Conservation (phyloP, 2,797 vertebrate genomes). For the Apogon hyalosoma region DNA sequence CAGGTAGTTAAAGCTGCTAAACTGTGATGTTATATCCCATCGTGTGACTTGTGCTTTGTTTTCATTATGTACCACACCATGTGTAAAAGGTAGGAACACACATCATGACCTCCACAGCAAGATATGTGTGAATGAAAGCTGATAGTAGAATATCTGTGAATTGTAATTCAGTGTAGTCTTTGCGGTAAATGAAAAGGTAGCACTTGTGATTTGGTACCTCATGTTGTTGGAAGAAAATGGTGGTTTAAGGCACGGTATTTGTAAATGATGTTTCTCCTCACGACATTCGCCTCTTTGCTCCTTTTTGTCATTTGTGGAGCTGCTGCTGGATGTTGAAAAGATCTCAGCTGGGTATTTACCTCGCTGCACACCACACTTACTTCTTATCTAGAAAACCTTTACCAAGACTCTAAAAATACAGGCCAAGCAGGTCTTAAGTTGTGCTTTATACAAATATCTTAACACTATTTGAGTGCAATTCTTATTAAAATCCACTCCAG, state of each 20-base stretch:
- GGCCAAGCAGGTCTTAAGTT: not conserved
- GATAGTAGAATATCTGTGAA: slow-evolving; percentile 61
- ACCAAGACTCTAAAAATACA: too few relatives aligned
- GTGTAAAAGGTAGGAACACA: slow-evolving; percentile 36
- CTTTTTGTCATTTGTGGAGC: not conserved
- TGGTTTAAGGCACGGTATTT: slow-evolving; percentile 4
- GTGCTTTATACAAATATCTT: not conserved
- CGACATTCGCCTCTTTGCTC: not conserved
- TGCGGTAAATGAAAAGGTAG: slow-evolving; percentile 53
- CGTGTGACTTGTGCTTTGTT: slow-evolving; percentile 59
- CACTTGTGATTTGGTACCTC: slow-evolving; percentile 61
- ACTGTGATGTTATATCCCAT: slow-evolving; percentile 62
- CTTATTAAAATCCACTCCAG: not conserved
- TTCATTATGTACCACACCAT: slow-evolving; percentile 24
- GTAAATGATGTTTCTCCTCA: too few relatives aligned
- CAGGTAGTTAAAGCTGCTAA: slow-evolving; percentile 81
- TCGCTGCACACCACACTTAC: not conserved
- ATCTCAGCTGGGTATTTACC: not conserved
- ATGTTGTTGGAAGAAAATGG: slow-evolving; percentile 32
- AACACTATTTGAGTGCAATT: slow-evolving; percentile 8
- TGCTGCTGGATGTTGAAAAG: not conserved
- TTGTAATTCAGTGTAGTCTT: slow-evolving; percentile 62
- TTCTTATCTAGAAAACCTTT: too few relatives aligned
- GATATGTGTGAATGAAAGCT: slow-evolving; percentile 51
- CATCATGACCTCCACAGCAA: slow-evolving; percentile 35